Percentiles rank a stretch among this genome's conserved stretches.
phyloP scores from a whole-genome alignment of 2,888 invertebrate genomes.

The Tenthredo amoena region DNA sequence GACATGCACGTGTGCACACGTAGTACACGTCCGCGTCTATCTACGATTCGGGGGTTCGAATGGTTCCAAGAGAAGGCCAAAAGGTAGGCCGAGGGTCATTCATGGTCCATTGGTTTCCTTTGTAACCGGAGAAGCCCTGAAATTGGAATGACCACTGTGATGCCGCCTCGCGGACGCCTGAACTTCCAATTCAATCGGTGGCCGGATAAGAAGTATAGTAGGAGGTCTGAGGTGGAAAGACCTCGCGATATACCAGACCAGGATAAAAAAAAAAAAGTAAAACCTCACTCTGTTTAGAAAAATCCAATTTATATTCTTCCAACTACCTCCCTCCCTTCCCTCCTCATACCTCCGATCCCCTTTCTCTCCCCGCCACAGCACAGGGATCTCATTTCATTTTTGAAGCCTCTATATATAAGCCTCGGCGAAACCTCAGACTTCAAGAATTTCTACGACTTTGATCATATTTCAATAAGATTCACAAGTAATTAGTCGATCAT shows the following conservation, averaged over 20 bases:
- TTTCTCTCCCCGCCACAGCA: too few species aligned
- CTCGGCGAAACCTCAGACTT: not conserved
- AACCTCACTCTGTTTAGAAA: constrained; percentile 23
- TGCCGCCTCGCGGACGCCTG: constrained; percentile 37
- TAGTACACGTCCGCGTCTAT: not conserved
- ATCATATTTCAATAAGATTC: not conserved
- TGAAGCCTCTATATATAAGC: not conserved
- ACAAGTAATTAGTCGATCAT: not conserved
- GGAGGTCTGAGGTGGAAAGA: not conserved
- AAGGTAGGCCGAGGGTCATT: constrained; percentile 30
- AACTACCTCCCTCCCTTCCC: not conserved
- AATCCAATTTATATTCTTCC: constrained; percentile 31
- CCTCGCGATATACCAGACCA: not conserved
- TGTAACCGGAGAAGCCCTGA: constrained; percentile 41
- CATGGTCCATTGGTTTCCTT: constrained; percentile 44
- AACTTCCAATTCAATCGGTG: constrained; percentile 46
- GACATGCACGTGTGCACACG: not conserved
- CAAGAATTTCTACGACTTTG: not conserved
- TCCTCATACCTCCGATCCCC: not conserved
- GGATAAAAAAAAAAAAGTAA: not conserved
- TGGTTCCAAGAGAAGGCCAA: constrained; percentile 16
- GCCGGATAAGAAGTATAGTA: not conserved
- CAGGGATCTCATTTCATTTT: constrained; percentile 5
- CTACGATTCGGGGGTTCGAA: not conserved
- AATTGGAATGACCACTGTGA: constrained; percentile 51